Conservation (phyloP, 2,888 invertebrate genomes). For the Pilophorus perplexus region DNA sequence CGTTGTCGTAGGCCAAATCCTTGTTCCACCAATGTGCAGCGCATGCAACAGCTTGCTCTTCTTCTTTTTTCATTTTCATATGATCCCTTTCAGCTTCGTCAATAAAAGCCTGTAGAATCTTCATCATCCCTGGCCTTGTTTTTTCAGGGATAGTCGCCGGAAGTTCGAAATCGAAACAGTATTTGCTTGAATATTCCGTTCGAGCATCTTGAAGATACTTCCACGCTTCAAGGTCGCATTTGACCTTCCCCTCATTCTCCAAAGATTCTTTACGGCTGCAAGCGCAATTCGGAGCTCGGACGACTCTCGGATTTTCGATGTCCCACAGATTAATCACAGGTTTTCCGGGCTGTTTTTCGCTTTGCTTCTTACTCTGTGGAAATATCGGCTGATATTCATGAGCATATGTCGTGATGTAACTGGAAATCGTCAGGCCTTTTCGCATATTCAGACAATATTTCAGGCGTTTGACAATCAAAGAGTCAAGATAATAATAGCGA, state of each 20-base stretch:
- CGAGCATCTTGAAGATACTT: slow-evolving; percentile 26
- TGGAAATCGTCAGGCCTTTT: slow-evolving; percentile 20
- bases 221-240: slow-evolving; percentile 15
- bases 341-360: slow-evolving; percentile 27
- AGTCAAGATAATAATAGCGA: not conserved
- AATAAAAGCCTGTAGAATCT: slow-evolving; percentile 6
- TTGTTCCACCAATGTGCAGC: slow-evolving; percentile 3
- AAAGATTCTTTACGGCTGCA: not conserved
- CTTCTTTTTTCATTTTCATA: slow-evolving; percentile 1
- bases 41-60: slow-evolving; percentile 1
- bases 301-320: not conserved
- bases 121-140: not conserved
- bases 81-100: slow-evolving; percentile 12
- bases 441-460: slow-evolving; percentile 8
- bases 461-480: not conserved
- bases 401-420: slow-evolving; percentile 33
- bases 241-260: not conserved
- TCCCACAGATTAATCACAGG: slow-evolving; percentile 36
- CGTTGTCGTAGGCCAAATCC: slow-evolving; percentile 18
- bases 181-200: slow-evolving; percentile 21
- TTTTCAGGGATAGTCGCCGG: slow-evolving; percentile 2
- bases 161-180: slow-evolving; percentile 20
- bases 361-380: not conserved
- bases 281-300: slow-evolving; percentile 10
- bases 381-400: slow-evolving; percentile 22